Evolutionary conservation across 1,140 invertebrate species (phyloP).

Genomic region (Drosophila mojavensis): DNA sequence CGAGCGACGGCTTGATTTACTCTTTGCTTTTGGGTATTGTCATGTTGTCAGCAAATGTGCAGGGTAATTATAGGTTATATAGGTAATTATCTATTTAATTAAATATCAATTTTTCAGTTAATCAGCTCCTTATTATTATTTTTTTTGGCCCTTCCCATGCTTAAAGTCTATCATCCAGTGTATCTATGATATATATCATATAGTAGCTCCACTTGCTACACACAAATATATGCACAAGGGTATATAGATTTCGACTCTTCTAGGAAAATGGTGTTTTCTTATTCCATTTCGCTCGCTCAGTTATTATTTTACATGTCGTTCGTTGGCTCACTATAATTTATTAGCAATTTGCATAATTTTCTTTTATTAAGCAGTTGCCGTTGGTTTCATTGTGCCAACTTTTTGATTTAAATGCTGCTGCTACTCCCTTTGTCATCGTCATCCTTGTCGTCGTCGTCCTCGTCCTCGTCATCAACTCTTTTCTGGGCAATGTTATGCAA

Average conservation of each 20-base stretch:
- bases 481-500: conserved; percentile 73
- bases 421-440: conserved; percentile 35
- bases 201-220: too few relatives aligned
- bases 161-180: too few relatives aligned
- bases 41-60: not conserved
- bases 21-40: not conserved
- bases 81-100: too few relatives aligned
- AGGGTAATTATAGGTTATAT: not conserved
- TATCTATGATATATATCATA: too few relatives aligned
- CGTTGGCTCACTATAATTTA: conserved; percentile 80
- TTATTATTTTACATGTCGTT: conserved; percentile 82
- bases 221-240: not conserved
- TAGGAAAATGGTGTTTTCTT: not conserved
- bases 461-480: conserved; percentile 66
- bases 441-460: conserved; percentile 40
- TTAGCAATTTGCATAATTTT: conserved; percentile 83
- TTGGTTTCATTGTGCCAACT: conserved; percentile 54
- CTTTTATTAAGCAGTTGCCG: conserved; percentile 74
- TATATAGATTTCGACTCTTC: not conserved
- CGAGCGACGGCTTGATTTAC: conserved; percentile 7
- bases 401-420: conserved; percentile 54
- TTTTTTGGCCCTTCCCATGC: too few relatives aligned
- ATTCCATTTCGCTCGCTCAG: conserved; percentile 24
- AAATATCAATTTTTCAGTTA: too few relatives aligned
- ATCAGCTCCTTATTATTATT: too few relatives aligned